Conservation (phyloP, 2,888 invertebrate species). For the Tinea pellionella region DNA sequence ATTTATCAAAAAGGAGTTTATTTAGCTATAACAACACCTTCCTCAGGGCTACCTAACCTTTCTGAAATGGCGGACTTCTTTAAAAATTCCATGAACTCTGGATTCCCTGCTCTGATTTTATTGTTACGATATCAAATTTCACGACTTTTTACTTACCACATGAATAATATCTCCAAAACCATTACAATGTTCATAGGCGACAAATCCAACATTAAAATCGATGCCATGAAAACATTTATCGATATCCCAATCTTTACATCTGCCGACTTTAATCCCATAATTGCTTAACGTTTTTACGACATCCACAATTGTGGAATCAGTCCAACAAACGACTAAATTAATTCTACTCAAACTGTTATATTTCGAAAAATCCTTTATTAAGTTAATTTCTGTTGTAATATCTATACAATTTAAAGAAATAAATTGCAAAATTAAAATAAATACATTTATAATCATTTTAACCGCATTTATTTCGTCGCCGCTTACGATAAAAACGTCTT, state of each 20-base stretch:
- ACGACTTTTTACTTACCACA: background rate
- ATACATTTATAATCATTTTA: background rate
- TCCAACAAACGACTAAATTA: background rate
- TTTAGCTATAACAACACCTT: no score
- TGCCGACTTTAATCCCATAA: background rate
- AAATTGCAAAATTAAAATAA: background rate
- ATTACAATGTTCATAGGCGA: background rate
- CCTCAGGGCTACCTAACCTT: no score
- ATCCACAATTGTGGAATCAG: background rate
- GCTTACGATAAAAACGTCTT: no score
- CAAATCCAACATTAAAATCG: constrained; percentile 9
- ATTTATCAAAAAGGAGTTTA: no score
- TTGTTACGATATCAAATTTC: background rate
- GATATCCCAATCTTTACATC: background rate
- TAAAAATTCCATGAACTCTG: no score
- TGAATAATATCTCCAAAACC: background rate
- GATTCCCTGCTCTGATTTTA: no score
- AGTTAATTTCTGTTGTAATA: background rate
- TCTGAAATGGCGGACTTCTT: no score
- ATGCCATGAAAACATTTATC: background rate
- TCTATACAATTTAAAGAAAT: background rate
- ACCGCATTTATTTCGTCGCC: background rate
- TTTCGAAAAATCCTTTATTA: constrained; percentile 4
- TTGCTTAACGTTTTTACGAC: background rate
- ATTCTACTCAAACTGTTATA: background rate